Percentiles rank a stretch among this genome's conserved stretches.
These are phyloP conservation scores for Catocala nupta DNA, from an alignment of 2,888 invertebrate genomes.

Conservation along the genomic window DNA sequence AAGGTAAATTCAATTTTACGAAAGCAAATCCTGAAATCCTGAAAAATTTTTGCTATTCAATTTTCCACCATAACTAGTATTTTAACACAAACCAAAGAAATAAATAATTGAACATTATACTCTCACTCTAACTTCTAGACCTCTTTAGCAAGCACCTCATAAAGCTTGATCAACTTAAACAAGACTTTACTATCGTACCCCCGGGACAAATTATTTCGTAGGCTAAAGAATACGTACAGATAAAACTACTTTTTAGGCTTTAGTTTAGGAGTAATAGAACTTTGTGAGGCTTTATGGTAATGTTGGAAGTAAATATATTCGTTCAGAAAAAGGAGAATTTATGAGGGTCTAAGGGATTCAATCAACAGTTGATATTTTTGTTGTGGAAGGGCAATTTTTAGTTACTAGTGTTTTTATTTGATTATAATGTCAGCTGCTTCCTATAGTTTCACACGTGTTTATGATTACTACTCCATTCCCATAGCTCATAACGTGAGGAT, in stretches of 20 bases:
- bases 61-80: neutral
- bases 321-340: neutral
- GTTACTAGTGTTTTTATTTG: neutral
- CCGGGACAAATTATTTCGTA: constrained; percentile 43
- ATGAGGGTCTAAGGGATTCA: neutral
- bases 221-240: constrained; percentile 29
- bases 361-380: neutral
- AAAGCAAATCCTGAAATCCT: no score
- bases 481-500: no score
- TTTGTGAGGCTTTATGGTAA: constrained; percentile 24
- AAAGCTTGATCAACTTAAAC: constrained; percentile 44
- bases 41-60: no score
- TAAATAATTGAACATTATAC: neutral
- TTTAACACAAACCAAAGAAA: neutral
- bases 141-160: constrained; percentile 20
- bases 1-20: no score
- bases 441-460: no score
- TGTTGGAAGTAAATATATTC: constrained; percentile 26
- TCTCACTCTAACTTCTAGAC: constrained; percentile 14
- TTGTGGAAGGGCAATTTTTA: neutral
- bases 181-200: constrained; percentile 38
- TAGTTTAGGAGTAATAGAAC: constrained; percentile 21
- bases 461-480: no score
- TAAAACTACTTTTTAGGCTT: constrained; percentile 41
- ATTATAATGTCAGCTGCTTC: no score